Conservation (phyloP, 2,888 invertebrate species). For the Steinernema scapterisci region DNA sequence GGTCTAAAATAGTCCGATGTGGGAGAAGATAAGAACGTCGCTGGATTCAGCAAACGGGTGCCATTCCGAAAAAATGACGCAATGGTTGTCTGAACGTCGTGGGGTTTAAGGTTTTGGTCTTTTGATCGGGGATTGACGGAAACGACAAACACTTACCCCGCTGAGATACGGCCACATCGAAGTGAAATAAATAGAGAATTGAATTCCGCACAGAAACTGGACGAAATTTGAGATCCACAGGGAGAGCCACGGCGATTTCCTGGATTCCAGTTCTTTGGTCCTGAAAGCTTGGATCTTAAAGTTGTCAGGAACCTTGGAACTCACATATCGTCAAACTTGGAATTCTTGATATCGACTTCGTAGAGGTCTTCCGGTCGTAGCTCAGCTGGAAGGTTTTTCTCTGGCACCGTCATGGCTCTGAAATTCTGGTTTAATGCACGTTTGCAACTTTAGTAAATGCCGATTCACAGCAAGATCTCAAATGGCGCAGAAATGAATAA, state of each 20-base stretch:
- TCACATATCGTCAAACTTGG: not conserved
- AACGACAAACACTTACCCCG: slow-evolving; percentile 34
- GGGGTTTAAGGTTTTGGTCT: too few species aligned
- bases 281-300: not conserved
- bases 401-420: not conserved
- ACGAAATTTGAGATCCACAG: slow-evolving; percentile 44
- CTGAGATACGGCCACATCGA: slow-evolving; percentile 51
- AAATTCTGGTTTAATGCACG: too few species aligned
- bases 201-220: slow-evolving; percentile 44
- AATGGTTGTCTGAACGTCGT: too few species aligned
- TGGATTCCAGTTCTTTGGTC: slow-evolving; percentile 35
- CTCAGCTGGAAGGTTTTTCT: not conserved
- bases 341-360: not conserved
- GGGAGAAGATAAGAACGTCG: too few species aligned
- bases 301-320: not conserved
- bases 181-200: slow-evolving; percentile 50
- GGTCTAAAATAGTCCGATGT: too few species aligned
- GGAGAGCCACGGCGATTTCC: slow-evolving; percentile 48
- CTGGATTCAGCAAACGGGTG: too few species aligned
- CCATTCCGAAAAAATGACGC: too few species aligned
- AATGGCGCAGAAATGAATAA: too few species aligned
- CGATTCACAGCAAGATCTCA: too few species aligned
- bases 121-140: too few species aligned
- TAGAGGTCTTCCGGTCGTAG: not conserved
- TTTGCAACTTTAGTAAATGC: too few species aligned